Percentiles rank a stretch among this genome's conserved stretches.
phyloP scores from a whole-genome alignment of 2,113 vertebrate species.

The Rhinoptilus africanus region DNA sequence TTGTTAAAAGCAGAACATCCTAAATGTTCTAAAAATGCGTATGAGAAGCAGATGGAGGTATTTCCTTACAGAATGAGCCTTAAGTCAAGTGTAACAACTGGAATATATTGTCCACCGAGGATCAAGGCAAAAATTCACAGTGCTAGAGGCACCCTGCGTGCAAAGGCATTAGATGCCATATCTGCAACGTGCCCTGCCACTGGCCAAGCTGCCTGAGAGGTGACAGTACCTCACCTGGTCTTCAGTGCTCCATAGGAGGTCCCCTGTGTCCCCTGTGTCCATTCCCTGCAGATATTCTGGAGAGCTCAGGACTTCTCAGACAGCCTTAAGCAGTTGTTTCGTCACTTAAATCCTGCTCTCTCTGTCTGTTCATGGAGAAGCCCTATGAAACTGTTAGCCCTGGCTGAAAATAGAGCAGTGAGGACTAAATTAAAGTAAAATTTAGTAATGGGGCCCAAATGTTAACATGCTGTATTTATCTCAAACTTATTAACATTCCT shows the following conservation, averaged over 20 bases:
- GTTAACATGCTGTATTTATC: conserved; percentile 28
- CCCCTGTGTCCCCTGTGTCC: fast-evolving
- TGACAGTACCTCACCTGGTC: neutral
- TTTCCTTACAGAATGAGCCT: neutral
- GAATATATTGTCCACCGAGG: neutral
- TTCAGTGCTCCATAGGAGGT: neutral
- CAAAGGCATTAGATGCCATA: fast-evolving
- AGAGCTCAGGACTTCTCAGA: neutral
- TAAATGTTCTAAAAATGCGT: neutral
- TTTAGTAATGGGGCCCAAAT: neutral
- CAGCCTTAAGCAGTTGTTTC: neutral
- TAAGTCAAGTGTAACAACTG: neutral
- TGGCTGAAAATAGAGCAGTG: conserved; percentile 4
- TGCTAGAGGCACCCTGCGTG: neutral
- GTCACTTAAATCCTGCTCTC: neutral
- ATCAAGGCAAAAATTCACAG: neutral
- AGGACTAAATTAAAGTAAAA: conserved; percentile 13
- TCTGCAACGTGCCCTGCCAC: neutral
- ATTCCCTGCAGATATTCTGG: neutral
- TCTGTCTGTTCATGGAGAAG: neutral
- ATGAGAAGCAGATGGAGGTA: conserved; percentile 5
- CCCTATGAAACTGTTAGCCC: neutral
- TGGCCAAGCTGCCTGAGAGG: neutral
- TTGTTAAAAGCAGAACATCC: conserved; percentile 19
- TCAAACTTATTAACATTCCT: conserved; percentile 45